Evolutionary conservation across 2,888 invertebrate genomes (phyloP).

Genomic region (Agrochola litura): DNA sequence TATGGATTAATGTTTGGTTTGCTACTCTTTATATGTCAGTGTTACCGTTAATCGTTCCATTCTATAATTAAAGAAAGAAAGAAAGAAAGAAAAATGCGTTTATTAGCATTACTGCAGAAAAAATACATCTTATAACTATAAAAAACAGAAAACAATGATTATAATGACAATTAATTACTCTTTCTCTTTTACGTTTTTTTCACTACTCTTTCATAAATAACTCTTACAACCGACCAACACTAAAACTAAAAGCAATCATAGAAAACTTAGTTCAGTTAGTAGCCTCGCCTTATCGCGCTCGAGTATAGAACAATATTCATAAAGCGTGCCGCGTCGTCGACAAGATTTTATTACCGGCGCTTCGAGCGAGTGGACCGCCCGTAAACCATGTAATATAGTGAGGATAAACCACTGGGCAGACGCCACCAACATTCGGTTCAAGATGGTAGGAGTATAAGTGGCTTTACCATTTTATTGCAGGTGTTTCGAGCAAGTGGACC

Average conservation of each 20-base stretch:
- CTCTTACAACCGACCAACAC: conserved; percentile 6
- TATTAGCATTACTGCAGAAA: no score
- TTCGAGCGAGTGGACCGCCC: conserved; percentile 16
- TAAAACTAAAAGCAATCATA: conserved; percentile 59
- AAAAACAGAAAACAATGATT: no score
- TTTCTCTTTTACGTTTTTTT: neutral
- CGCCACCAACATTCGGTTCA: neutral
- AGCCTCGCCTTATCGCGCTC: conserved; percentile 81
- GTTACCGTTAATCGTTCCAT: no score
- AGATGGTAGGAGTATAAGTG: neutral
- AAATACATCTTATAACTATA: no score
- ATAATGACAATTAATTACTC: no score
- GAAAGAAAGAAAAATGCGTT: no score
- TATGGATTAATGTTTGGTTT: no score
- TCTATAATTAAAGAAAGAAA: no score
- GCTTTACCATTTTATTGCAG: conserved; percentile 82
- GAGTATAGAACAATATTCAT: conserved; percentile 82
- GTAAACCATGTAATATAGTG: neutral
- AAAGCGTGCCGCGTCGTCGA: conserved; percentile 78
- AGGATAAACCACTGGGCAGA: no score
- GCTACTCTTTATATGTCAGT: no score
- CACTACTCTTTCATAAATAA: conserved; percentile 7
- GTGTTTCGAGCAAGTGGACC: conserved; percentile 6
- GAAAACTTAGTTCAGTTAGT: conserved; percentile 73
- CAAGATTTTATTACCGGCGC: conserved; percentile 86